A percentile compares a stretch with the other conserved stretches of the same genome.
phyloP scores from a whole-genome alignment of 2,888 invertebrate species.

The Rhingia campestris region DNA sequence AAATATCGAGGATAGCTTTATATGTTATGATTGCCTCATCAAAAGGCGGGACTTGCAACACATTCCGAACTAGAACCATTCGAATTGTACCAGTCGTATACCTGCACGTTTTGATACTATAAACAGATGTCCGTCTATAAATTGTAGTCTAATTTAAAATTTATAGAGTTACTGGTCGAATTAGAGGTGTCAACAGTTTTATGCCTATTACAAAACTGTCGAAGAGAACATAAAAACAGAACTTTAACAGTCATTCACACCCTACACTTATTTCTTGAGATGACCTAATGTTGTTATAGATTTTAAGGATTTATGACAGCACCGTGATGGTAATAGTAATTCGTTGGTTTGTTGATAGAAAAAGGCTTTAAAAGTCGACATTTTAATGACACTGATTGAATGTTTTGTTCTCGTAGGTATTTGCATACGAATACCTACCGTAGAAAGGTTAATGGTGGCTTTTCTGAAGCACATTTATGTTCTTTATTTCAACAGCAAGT shows the following conservation, averaged over 20 bases:
- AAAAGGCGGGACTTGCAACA: constrained; percentile 53
- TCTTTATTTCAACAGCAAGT: too few species aligned
- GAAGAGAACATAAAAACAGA: constrained; percentile 3
- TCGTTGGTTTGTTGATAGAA: background rate
- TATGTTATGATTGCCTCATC: background rate
- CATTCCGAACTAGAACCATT: constrained; percentile 15
- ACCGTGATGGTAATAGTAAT: constrained; percentile 29
- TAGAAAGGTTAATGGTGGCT: too few species aligned
- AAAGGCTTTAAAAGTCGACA: background rate
- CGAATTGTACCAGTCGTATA: background rate
- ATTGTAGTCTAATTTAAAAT: constrained; percentile 49
- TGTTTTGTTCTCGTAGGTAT: too few species aligned
- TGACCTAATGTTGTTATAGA: constrained; percentile 15
- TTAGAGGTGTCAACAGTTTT: constrained; percentile 57
- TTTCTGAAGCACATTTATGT: too few species aligned
- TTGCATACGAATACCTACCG: too few species aligned
- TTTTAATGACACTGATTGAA: background rate
- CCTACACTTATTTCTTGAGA: background rate
- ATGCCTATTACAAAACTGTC: constrained; percentile 32
- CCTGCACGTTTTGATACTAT: constrained; percentile 36
- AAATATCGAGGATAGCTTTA: constrained; percentile 18
- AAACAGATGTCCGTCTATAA: constrained; percentile 44
- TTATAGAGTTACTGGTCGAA: constrained; percentile 56
- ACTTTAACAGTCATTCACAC: background rate
- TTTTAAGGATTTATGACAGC: constrained; percentile 2